A percentile compares a stretch with the other conserved stretches of the same genome.
These are phyloP conservation scores for Pelosia muscerda DNA, from an alignment of 2,888 invertebrate species.

Conservation along the genomic window DNA sequence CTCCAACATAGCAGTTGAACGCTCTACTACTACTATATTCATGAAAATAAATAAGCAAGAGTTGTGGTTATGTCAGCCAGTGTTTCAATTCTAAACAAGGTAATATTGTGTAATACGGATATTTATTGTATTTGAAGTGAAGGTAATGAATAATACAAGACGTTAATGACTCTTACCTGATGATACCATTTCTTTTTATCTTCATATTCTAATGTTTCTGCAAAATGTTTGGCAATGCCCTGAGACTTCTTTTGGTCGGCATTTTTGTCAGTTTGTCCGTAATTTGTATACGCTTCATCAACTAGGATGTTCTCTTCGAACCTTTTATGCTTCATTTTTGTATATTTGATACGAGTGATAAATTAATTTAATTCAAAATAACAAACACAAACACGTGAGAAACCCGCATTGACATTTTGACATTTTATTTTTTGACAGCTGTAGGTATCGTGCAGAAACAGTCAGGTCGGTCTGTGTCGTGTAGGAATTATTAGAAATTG, in stretches of 20 bases:
- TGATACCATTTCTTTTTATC: slow-evolving; percentile 89
- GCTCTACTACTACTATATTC: too few relatives aligned
- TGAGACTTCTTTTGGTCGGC: slow-evolving; percentile 79
- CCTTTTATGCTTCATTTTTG: slow-evolving; percentile 82
- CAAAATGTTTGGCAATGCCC: slow-evolving; percentile 81
- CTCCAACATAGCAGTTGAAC: too few relatives aligned
- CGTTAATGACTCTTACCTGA: slow-evolving; percentile 73
- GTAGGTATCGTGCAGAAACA: neutral
- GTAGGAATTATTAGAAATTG: neutral
- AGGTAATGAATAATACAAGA: neutral
- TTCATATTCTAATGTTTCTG: slow-evolving; percentile 81
- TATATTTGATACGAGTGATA: slow-evolving; percentile 26
- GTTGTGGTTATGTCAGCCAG: neutral
- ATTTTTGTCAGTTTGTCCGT: slow-evolving; percentile 76
- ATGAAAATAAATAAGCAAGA: too few relatives aligned
- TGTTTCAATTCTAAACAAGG: neutral
- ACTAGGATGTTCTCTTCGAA: slow-evolving; percentile 84
- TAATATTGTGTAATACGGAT: slow-evolving; percentile 5
- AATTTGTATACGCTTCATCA: slow-evolving; percentile 82
- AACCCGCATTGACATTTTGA: slow-evolving; percentile 38
- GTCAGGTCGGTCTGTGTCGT: neutral
- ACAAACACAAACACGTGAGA: slow-evolving; percentile 63
- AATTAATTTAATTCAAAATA: slow-evolving; percentile 22
- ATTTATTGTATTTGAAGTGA: neutral
- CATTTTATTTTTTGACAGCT: neutral